Conservation (phyloP, 2,113 vertebrate species). For the Martes martes region DNA sequence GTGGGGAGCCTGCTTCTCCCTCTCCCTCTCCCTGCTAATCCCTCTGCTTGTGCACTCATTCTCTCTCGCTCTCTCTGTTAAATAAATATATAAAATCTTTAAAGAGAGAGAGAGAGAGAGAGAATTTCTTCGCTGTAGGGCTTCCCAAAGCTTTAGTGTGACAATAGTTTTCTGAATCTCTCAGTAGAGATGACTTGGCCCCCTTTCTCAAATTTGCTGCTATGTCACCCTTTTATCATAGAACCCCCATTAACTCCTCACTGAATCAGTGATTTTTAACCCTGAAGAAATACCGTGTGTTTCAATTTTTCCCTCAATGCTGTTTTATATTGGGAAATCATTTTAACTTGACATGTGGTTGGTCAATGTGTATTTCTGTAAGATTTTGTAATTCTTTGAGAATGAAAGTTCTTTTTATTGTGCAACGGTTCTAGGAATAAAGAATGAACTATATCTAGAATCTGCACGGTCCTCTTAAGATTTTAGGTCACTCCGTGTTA, state of each 20-base stretch:
- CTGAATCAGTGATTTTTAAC: not conserved
- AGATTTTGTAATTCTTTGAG: slow-evolving; percentile 35
- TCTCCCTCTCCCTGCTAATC: not conserved
- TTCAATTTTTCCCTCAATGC: not conserved
- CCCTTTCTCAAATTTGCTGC: not conserved
- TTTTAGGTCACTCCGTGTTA: not conserved
- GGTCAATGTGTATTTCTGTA: not conserved
- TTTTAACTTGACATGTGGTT: not conserved
- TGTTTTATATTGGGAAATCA: not conserved
- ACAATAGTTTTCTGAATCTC: not conserved
- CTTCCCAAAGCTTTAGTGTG: not conserved
- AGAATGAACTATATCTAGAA: not conserved
- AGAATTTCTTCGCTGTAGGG: not conserved
- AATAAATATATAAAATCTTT: not conserved
- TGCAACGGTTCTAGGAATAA: not conserved
- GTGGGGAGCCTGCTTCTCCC: not conserved
- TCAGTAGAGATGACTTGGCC: not conserved
- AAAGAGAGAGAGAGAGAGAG: not conserved
- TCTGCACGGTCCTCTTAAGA: not conserved
- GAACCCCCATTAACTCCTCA: not conserved
- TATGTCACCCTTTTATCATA: not conserved
- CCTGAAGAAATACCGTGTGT: not conserved
- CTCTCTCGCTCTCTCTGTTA: not conserved
- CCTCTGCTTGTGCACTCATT: not conserved
- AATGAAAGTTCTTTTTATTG: slow-evolving; percentile 27